phyloP scores from a whole-genome alignment of 2,113 vertebrate species.

The Pachyramphus minor region DNA sequence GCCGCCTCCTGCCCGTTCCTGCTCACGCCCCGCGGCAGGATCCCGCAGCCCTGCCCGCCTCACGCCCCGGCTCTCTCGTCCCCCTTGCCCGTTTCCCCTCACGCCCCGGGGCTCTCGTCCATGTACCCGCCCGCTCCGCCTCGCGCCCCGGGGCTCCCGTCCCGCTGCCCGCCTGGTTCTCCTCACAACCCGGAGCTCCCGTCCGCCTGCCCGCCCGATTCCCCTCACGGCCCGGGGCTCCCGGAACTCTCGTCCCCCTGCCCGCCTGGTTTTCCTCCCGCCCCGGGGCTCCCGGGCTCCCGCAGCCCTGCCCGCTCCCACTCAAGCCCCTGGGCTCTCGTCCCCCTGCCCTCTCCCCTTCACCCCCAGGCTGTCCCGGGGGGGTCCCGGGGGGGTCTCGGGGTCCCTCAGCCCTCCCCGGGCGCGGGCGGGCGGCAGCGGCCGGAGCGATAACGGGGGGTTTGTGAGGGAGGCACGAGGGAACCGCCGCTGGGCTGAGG shows the following conservation, averaged over 20 bases:
- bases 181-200: neutral
- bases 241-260: too few relatives aligned
- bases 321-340: neutral
- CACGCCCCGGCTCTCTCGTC: too few relatives aligned
- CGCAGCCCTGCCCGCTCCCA: too few relatives aligned
- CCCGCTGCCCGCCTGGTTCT: neutral
- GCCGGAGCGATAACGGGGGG: neutral
- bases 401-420: neutral
- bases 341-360: neutral
- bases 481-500: accelerated
- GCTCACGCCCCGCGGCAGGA: neutral
- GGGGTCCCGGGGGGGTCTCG: too few relatives aligned
- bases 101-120: neutral
- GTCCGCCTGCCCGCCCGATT: neutral
- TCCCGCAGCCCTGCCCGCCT: neutral
- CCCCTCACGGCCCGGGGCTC: neutral
- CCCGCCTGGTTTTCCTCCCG: neutral
- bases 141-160: neutral
- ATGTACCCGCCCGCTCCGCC: neutral
- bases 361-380: too few relatives aligned
- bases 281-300: too few relatives aligned
- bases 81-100: neutral
- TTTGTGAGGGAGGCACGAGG: accelerated
- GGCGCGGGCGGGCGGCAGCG: neutral
- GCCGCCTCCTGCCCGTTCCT: neutral